Conservation (phyloP, 2,113 vertebrate species). For the Xyrauchen texanus region DNA sequence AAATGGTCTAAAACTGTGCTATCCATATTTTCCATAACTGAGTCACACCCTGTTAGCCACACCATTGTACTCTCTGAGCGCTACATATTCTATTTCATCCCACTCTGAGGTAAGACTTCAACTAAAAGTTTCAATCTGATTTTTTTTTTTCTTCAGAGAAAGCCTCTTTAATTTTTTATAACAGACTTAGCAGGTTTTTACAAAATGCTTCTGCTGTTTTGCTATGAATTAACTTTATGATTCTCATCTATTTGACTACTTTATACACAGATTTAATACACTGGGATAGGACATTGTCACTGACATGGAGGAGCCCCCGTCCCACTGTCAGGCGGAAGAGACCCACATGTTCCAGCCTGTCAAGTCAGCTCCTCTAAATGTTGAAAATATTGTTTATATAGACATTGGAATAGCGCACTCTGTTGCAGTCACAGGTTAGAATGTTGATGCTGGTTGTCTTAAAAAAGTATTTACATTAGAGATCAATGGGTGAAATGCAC, state of each 20-base stretch:
- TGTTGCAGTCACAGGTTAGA: conserved; percentile 87
- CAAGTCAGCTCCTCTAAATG: conserved; percentile 82
- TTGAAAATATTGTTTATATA: conserved; percentile 80
- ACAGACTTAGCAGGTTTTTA: too few species aligned
- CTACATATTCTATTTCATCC: too few species aligned
- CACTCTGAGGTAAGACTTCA: too few species aligned
- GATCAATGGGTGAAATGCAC: too few species aligned
- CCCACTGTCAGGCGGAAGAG: conserved; percentile 85
- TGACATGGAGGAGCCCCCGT: conserved; percentile 72
- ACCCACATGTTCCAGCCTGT: conserved; percentile 76
- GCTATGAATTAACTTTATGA: too few species aligned
- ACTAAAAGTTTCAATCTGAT: too few species aligned
- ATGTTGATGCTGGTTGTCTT: not conserved
- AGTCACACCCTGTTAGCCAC: not conserved
- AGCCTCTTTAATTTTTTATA: too few species aligned
- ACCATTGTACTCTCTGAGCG: not conserved
- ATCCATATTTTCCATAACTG: conserved; percentile 23
- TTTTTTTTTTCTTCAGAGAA: too few species aligned
- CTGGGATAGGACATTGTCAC: conserved; percentile 85
- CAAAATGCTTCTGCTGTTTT: too few species aligned
- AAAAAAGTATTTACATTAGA: not conserved
- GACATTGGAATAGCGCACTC: conserved; percentile 95
- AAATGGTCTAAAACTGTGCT: conserved; percentile 21
- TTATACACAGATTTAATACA: conserved; percentile 87
- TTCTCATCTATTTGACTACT: not conserved